phyloP scores from a whole-genome alignment of 2,113 vertebrate species.

The Oriolus oriolus region DNA sequence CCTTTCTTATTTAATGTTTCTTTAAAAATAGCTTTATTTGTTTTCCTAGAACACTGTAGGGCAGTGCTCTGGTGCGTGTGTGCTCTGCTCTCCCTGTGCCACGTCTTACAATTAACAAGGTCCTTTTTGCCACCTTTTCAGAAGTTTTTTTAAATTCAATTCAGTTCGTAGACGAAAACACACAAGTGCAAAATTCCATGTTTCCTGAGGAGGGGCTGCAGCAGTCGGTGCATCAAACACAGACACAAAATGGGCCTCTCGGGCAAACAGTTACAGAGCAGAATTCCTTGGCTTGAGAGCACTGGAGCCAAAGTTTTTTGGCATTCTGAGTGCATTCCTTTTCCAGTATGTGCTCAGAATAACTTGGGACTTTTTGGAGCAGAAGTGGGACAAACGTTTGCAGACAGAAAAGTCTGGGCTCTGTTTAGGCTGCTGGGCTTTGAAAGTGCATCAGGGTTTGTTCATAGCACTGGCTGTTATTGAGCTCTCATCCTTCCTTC shows the following conservation, averaged over 20 bases:
- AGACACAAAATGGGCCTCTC: neutral
- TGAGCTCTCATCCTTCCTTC: neutral
- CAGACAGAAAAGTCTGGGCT: neutral
- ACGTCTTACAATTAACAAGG: neutral
- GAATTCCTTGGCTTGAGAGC: conserved; percentile 26
- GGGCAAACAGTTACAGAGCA: neutral
- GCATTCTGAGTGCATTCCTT: conserved; percentile 48
- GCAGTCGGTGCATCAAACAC: neutral
- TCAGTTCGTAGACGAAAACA: neutral
- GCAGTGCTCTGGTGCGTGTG: neutral
- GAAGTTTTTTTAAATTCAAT: neutral
- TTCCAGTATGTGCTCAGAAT: conserved; percentile 54
- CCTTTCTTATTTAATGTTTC: neutral
- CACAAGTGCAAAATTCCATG: neutral
- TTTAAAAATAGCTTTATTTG: neutral
- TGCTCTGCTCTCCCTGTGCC: neutral
- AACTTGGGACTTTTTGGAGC: conserved; percentile 33
- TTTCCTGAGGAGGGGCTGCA: neutral
- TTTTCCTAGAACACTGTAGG: rapidly evolving
- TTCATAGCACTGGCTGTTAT: neutral
- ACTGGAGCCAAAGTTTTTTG: conserved; percentile 38
- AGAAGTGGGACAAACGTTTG: conserved; percentile 22
- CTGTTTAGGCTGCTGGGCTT: neutral
- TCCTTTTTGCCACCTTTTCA: neutral
- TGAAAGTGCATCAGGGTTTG: neutral